Conservation (phyloP, 2,888 invertebrate species). For the Tenthredo distinguenda region DNA sequence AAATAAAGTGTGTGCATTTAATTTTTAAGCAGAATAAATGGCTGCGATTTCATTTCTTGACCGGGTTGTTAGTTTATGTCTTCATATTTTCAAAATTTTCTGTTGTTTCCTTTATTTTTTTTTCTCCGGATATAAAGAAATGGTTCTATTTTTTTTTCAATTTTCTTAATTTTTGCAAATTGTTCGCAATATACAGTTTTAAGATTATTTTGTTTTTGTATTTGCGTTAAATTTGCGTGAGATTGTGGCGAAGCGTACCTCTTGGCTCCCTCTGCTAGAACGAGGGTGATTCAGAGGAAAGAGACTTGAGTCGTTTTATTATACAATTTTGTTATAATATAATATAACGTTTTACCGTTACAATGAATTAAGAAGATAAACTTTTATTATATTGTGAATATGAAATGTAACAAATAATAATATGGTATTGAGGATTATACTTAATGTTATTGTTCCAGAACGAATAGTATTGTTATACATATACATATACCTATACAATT, state of each 20-base stretch:
- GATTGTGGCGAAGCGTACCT: slow-evolving; percentile 57
- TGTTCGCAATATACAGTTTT: slow-evolving; percentile 2
- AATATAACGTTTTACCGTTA: slow-evolving; percentile 29
- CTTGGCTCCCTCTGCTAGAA: slow-evolving; percentile 61
- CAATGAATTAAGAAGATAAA: slow-evolving; percentile 29
- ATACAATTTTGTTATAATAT: slow-evolving; percentile 39
- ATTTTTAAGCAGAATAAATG: slow-evolving; percentile 14
- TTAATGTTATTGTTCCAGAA: slow-evolving; percentile 60
- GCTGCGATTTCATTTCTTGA: slow-evolving; percentile 20
- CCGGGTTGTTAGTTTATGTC: not conserved
- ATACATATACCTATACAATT: slow-evolving; percentile 29
- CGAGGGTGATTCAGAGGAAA: slow-evolving; percentile 62
- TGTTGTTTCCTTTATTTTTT: not conserved
- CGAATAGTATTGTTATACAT: slow-evolving; percentile 59
- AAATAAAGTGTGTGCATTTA: not conserved
- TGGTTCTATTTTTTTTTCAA: not conserved
- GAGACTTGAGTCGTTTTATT: slow-evolving; percentile 38
- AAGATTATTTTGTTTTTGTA: slow-evolving; percentile 44
- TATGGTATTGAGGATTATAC: slow-evolving; percentile 55
- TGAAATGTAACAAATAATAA: slow-evolving; percentile 42
- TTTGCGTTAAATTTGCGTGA: slow-evolving; percentile 51
- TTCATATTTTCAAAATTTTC: not conserved
- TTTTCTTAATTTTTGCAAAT: slow-evolving; percentile 5
- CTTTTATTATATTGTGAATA: slow-evolving; percentile 48
- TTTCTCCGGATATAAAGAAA: not conserved